Conservation (phyloP, 2,113 vertebrate species). For the Anguilla rostrata region DNA sequence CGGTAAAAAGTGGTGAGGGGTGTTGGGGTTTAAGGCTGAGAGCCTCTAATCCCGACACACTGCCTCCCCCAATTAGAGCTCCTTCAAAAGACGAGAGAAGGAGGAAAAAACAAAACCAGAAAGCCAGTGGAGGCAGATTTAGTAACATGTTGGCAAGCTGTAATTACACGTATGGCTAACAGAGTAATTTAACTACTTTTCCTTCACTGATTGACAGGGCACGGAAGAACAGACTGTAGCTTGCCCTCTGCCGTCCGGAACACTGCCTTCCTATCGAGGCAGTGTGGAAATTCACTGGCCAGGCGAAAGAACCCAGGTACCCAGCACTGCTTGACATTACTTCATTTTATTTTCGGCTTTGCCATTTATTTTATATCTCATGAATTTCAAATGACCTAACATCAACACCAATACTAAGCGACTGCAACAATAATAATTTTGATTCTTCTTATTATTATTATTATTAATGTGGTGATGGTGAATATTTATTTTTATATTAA, state of each 20-base stretch:
- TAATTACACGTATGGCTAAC: conserved; percentile 78
- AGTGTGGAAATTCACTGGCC: neutral
- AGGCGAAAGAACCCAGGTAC: neutral
- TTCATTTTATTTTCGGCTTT: neutral
- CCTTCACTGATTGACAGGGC: conserved; percentile 72
- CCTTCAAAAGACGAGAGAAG: conserved; percentile 73
- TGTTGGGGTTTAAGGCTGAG: conserved; percentile 67
- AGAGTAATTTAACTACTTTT: conserved; percentile 77
- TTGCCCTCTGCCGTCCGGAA: neutral
- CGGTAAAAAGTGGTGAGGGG: conserved; percentile 44
- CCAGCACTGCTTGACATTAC: neutral
- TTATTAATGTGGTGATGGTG: neutral
- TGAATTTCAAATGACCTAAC: neutral
- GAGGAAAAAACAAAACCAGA: conserved; percentile 78
- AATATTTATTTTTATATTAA: neutral
- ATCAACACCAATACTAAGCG: neutral
- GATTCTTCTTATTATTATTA: neutral
- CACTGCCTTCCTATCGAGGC: neutral
- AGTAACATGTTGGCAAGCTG: conserved; percentile 78
- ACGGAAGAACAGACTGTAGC: neutral
- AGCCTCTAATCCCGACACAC: conserved; percentile 77
- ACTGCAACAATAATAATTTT: neutral
- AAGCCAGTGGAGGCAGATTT: conserved; percentile 74
- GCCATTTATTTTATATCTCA: neutral
- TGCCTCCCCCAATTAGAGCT: conserved; percentile 76